Conservation (phyloP, 2,113 vertebrate genomes). For the Formicarius rufipectus region DNA sequence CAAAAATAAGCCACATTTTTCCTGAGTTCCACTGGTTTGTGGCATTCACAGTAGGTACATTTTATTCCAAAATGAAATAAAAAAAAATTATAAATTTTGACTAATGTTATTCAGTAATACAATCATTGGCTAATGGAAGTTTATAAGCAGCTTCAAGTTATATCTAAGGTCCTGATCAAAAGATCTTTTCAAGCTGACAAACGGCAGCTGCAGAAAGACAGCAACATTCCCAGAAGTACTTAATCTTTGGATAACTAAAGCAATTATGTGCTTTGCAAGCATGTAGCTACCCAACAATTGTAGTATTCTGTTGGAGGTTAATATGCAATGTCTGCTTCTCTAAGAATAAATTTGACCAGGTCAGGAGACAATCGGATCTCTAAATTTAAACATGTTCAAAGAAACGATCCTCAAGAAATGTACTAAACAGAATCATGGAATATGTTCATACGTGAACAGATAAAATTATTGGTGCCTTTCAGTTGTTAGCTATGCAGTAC, state of each 20-base stretch:
- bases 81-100: not conserved
- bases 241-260: not conserved
- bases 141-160: not conserved
- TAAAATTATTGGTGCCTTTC: not conserved
- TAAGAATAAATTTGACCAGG: not conserved
- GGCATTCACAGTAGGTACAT: accelerated
- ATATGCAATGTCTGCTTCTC: not conserved
- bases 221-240: not conserved
- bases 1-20: not conserved
- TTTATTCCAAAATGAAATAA: not conserved
- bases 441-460: not conserved
- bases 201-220: not conserved
- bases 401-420: not conserved
- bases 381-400: not conserved
- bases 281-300: not conserved
- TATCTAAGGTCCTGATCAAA: not conserved
- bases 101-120: not conserved
- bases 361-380: not conserved
- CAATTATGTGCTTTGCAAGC: not conserved
- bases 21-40: not conserved
- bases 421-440: not conserved
- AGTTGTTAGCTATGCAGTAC: not conserved
- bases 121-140: not conserved
- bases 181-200: not conserved
- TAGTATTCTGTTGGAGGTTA: not conserved